phyloP scores from a whole-genome alignment of 1,140 invertebrate genomes.

The Drosophila pachea region DNA sequence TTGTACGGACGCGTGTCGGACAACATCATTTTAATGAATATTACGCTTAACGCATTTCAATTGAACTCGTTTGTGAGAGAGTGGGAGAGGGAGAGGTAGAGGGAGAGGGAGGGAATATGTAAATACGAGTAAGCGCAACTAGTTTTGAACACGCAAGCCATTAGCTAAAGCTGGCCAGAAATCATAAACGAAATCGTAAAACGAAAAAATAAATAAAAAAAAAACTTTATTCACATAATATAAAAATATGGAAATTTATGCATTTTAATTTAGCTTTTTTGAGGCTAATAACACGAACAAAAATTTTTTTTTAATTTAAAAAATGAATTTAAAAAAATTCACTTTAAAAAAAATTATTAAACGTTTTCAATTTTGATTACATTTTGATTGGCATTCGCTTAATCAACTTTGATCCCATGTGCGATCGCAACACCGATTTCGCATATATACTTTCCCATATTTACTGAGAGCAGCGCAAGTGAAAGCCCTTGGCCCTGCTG shows the following conservation, averaged over 20 bases:
- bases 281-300: no score
- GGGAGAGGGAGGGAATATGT: neutral
- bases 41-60: conserved; percentile 53
- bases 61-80: conserved; percentile 40
- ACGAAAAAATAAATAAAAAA: neutral
- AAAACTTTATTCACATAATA: no score
- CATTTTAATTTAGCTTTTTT: no score
- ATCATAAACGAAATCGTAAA: neutral
- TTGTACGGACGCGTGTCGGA: conserved; percentile 7
- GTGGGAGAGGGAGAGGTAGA: conserved; percentile 16
- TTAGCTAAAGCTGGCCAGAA: neutral
- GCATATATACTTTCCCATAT: neutral
- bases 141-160: neutral
- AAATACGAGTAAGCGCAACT: neutral
- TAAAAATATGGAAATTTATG: no score
- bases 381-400: neutral
- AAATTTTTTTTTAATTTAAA: no score
- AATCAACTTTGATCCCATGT: conserved; percentile 10
- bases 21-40: conserved; percentile 63
- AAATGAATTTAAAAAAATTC: no score
- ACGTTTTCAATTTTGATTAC: neutral
- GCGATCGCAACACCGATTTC: conserved; percentile 1
- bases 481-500: neutral
- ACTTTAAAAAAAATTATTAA: no score
- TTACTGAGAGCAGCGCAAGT: conserved; percentile 2